phyloP scores from a whole-genome alignment of 2,113 vertebrate genomes.

The Lichenostomus cassidix region DNA sequence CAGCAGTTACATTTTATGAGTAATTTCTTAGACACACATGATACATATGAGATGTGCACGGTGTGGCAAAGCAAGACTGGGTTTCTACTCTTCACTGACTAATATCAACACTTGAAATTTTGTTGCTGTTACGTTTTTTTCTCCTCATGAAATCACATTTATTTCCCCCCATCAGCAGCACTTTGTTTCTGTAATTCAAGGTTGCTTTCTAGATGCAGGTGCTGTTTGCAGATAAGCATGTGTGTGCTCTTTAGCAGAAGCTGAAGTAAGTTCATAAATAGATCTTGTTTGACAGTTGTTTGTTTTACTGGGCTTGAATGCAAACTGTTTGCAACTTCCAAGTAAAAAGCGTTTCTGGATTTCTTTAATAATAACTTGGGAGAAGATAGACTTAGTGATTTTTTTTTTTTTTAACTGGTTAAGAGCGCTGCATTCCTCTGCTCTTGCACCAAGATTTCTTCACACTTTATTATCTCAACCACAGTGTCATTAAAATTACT shows the following conservation, averaged over 20 bases:
- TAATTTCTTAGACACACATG: background rate
- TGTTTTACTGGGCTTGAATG: background rate
- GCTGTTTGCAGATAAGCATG: background rate
- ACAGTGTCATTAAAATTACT: background rate
- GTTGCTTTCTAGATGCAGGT: background rate
- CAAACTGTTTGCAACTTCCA: background rate
- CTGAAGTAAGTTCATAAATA: background rate
- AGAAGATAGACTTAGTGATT: background rate
- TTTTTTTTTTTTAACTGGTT: background rate
- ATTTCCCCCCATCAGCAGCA: fast-evolving
- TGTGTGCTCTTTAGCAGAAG: background rate
- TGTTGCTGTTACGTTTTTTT: background rate
- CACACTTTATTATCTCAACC: background rate
- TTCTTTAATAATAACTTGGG: background rate
- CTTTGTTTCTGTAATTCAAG: background rate
- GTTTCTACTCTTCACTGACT: background rate
- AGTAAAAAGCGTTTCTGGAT: background rate
- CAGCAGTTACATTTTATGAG: background rate
- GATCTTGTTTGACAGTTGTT: background rate
- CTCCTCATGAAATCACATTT: background rate
- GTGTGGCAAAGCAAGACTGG: background rate
- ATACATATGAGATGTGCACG: fast-evolving
- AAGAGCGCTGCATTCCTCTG: background rate
- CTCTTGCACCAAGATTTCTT: background rate
- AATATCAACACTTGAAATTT: background rate